Percentiles rank a stretch among this genome's conserved stretches.
phyloP scores from a whole-genome alignment of 1,140 invertebrate genomes.

The Drosophila bocqueti region DNA sequence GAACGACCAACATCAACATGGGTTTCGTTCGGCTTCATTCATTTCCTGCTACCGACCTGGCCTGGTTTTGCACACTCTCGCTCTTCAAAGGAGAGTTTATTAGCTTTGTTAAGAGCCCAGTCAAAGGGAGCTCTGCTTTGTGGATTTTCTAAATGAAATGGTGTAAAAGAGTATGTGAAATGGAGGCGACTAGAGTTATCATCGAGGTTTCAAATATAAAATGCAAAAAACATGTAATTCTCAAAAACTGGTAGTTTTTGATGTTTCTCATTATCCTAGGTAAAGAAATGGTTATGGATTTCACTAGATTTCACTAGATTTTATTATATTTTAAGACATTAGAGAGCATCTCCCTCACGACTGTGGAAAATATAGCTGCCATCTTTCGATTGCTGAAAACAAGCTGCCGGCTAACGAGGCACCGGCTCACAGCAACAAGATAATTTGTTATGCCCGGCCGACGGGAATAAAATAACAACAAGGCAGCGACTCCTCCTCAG shows the following conservation, averaged over 20 bases:
- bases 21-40: constrained; percentile 64
- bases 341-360: constrained; percentile 49
- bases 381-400: constrained; percentile 56
- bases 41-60: constrained; percentile 37
- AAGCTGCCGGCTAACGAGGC: constrained; percentile 74
- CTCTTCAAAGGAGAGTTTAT: constrained; percentile 17
- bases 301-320: neutral
- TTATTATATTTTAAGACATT: neutral
- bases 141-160: neutral
- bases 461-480: constrained; percentile 45
- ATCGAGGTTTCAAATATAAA: neutral
- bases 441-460: constrained; percentile 74
- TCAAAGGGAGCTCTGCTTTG: neutral
- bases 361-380: constrained; percentile 23
- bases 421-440: constrained; percentile 66
- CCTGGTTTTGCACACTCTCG: constrained; percentile 13
- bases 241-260: no score
- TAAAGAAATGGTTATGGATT: no score
- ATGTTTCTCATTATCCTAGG: neutral
- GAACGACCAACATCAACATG: constrained; percentile 63
- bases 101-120: constrained; percentile 19
- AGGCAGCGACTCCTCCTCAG: constrained; percentile 12
- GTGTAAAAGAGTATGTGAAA: neutral
- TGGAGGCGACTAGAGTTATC: neutral
- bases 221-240: no score